These are phyloP conservation scores for Lasioglossum morio DNA, from an alignment of 2,888 invertebrate genomes.

Conservation along the genomic window DNA sequence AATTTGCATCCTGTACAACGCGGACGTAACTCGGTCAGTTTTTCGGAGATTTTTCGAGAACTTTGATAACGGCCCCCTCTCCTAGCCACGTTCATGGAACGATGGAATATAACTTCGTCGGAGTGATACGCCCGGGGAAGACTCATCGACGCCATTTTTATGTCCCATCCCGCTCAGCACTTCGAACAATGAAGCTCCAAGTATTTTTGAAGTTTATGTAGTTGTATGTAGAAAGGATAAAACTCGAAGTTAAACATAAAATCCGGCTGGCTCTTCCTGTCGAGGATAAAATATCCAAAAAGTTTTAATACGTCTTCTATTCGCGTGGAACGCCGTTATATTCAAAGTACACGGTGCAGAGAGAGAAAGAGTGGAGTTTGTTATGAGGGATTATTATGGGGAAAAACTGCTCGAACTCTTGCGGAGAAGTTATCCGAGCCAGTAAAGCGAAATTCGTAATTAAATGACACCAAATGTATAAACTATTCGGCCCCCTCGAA, in stretches of 20 bases:
- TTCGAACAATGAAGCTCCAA: slow-evolving; percentile 18
- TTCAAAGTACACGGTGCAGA: not conserved
- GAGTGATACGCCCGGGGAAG: slow-evolving; percentile 12
- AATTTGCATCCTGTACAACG: not conserved
- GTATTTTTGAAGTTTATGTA: slow-evolving; percentile 21
- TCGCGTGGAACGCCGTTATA: slow-evolving; percentile 5
- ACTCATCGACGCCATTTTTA: slow-evolving; percentile 28
- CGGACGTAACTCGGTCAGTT: not conserved
- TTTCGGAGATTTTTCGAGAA: not conserved
- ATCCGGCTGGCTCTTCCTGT: not conserved
- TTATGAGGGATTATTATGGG: not conserved
- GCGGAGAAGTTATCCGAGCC: not conserved
- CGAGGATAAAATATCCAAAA: slow-evolving; percentile 17
- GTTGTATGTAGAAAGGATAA: slow-evolving; percentile 10
- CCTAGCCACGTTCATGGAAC: not conserved
- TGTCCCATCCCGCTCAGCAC: not conserved
- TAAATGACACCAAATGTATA: not conserved
- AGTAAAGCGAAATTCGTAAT: not conserved
- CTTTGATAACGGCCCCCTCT: not conserved
- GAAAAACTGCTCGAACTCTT: not conserved
- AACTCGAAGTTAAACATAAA: slow-evolving; percentile 22
- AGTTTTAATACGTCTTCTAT: slow-evolving; percentile 13
- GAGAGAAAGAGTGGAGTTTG: not conserved
- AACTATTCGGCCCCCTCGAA: not conserved
- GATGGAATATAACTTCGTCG: not conserved